phyloP scores from a whole-genome alignment of 53 echinoderm and acorn worm species.

The Glandiceps talaboti region DNA sequence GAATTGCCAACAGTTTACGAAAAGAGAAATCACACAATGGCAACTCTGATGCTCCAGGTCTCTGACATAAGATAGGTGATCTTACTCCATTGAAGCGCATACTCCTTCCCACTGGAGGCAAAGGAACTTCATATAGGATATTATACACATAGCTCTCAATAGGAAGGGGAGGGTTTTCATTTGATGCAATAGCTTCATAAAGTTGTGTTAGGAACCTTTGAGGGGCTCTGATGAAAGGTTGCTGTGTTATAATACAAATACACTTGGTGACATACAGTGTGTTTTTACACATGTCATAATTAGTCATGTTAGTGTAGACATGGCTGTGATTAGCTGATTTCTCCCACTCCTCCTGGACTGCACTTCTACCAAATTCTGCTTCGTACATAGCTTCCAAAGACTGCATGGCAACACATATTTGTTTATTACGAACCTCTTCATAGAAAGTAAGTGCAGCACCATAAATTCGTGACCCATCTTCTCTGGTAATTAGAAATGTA shows the following conservation, averaged over 20 bases:
- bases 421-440: conserved; percentile 55
- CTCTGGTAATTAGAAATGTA: conserved; percentile 84
- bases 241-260: conserved; percentile 71
- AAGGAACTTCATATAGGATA: conserved; percentile 87
- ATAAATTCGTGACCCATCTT: conserved; percentile 64
- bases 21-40: conserved; percentile 81
- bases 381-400: conserved; percentile 51
- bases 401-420: conserved; percentile 39
- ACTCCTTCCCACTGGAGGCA: conserved; percentile 65
- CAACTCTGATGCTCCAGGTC: conserved; percentile 58
- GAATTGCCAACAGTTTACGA: conserved; percentile 56
- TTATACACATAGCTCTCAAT: conserved; percentile 86
- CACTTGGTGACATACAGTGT: conserved; percentile 80
- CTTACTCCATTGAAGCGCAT: conserved; percentile 58
- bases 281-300: conserved; percentile 75
- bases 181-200: conserved; percentile 44
- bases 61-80: conserved; percentile 61
- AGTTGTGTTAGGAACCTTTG: conserved; percentile 69
- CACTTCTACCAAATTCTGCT: conserved; percentile 12
- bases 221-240: conserved; percentile 56
- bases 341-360: neutral
- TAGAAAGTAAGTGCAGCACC: conserved; percentile 83
- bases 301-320: conserved; percentile 16
- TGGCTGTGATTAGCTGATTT: neutral
- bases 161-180: conserved; percentile 45